phyloP scores from a whole-genome alignment of 2,113 vertebrate species.

The Oryzias celebensis region DNA sequence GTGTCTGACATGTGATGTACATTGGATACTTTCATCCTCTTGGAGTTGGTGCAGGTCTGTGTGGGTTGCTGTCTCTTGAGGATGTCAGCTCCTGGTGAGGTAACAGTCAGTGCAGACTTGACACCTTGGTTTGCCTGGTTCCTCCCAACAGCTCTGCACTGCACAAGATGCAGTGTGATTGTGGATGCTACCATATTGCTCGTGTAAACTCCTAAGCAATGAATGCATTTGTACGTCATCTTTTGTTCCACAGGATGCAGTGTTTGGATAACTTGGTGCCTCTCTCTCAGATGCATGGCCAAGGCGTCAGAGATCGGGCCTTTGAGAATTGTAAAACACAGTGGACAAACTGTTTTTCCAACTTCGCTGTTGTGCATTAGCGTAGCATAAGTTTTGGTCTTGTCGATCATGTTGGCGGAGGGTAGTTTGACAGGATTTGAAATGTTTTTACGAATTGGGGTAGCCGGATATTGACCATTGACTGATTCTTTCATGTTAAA shows the following conservation, averaged over 20 bases:
- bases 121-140: conserved; percentile 79
- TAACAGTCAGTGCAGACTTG: conserved; percentile 75
- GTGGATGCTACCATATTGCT: conserved; percentile 99
- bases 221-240: conserved; percentile 97
- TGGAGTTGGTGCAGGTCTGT: conserved; percentile 78
- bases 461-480: conserved; percentile 83
- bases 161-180: conserved; percentile 94
- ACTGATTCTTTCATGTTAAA: conserved; percentile 89
- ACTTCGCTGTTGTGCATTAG: conserved; percentile 86
- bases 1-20: conserved; percentile 32
- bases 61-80: conserved; percentile 86
- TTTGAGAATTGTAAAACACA: conserved; percentile 96
- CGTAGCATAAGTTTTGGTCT: conserved; percentile 79
- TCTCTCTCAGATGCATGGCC: conserved; percentile 89
- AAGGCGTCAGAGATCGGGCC: conserved; percentile 92
- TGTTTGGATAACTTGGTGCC: conserved; percentile 96
- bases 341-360: conserved; percentile 92
- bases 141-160: conserved; percentile 93
- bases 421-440: conserved; percentile 73
- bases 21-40: conserved; percentile 80
- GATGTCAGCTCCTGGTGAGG: conserved; percentile 78
- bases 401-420: conserved; percentile 81
- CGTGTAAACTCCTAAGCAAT: conserved; percentile 95
- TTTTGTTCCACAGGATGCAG: conserved; percentile 97
- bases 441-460: conserved; percentile 78